A percentile compares a stretch with the other conserved stretches of the same genome.
Conservation (phyloP, 2,888 invertebrate genomes). For the Parascotia fuliginaria region DNA sequence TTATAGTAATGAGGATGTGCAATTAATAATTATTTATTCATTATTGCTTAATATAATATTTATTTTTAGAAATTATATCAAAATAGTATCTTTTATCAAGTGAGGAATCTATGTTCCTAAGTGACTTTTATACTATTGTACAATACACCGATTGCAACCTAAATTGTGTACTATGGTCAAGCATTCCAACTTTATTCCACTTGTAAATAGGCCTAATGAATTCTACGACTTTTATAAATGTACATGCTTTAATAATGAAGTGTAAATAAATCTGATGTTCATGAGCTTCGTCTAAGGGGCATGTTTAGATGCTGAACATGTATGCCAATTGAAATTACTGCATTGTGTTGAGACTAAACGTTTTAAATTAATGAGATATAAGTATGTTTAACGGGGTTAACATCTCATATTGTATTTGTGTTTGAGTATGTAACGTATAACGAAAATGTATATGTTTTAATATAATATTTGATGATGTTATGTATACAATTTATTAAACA, state of each 20-base stretch:
- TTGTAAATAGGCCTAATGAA: slow-evolving; percentile 84
- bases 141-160: slow-evolving; percentile 68
- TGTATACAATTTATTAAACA: slow-evolving; percentile 86
- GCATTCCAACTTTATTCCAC: slow-evolving; percentile 85
- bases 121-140: slow-evolving; percentile 70
- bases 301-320: slow-evolving; percentile 67
- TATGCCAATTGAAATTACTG: slow-evolving; percentile 68
- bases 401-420: slow-evolving; percentile 86
- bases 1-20: slow-evolving; percentile 77
- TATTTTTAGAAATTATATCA: slow-evolving; percentile 80
- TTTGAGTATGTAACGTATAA: slow-evolving; percentile 84
- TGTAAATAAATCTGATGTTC: slow-evolving; percentile 77
- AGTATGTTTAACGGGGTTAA: slow-evolving; percentile 76
- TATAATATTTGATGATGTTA: slow-evolving; percentile 86
- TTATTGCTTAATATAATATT: slow-evolving; percentile 81
- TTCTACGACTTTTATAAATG: slow-evolving; percentile 73
- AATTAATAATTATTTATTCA: slow-evolving; percentile 82
- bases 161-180: slow-evolving; percentile 74
- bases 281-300: slow-evolving; percentile 69
- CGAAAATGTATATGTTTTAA: slow-evolving; percentile 86
- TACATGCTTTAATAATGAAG: slow-evolving; percentile 78
- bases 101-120: slow-evolving; percentile 80
- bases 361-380: slow-evolving; percentile 71
- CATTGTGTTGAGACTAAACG: slow-evolving; percentile 73
- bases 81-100: slow-evolving; percentile 62